Base-by-base conservation (phyloP, 1,140 invertebrate genomes). In the Sarcophaga peregrina region DNA sequence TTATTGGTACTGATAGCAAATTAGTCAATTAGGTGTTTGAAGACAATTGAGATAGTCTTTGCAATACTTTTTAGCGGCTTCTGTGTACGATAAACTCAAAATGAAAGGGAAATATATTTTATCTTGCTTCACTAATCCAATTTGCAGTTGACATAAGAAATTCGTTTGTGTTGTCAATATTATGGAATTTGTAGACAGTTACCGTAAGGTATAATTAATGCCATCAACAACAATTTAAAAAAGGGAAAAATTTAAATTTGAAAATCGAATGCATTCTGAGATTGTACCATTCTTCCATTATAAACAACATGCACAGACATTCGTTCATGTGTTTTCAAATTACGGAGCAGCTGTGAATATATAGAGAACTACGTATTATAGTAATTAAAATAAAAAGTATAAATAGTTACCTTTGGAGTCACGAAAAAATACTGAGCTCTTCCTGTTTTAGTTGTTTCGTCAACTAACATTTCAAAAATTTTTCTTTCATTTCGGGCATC, bases 371-470 rank as follows among this genome's bases (percentile, higher is more conserved):
- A 46, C 48, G 50, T 7, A 76, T 52, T 9, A 45, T 78, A 54
- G 4, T 80, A 50, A 58, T 5, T 78, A 76, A 5, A 37, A 6
- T 15, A 74, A 83, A 80, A 72, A 72, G 0, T 5, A 47, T n/a
- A 62, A 73, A n/a, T 82, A 46, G 54, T 81, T 84, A 98, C 96
- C 92, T 99, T 99, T 78, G 98, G 98, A 5, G 97, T 98, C 0
- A 99, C 91, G 46, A 99, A 92, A 89, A 99, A 98, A 91, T 98
- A 99, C 88, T 99, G 97, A 1, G 95, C 93, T 2, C 93, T 92
- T 13, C 93, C 93, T 25, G 90, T 90, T 85, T 94, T 93, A 2
- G 93, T 93, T 8, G 96, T 96, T 68, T 96, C 95, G 81, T 95
- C 92, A 0, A 97, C 94, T 1, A 99, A 93, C 75, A 98, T 90